phyloP scores from a whole-genome alignment of 2,113 vertebrate species.

The Macrotus californicus region DNA sequence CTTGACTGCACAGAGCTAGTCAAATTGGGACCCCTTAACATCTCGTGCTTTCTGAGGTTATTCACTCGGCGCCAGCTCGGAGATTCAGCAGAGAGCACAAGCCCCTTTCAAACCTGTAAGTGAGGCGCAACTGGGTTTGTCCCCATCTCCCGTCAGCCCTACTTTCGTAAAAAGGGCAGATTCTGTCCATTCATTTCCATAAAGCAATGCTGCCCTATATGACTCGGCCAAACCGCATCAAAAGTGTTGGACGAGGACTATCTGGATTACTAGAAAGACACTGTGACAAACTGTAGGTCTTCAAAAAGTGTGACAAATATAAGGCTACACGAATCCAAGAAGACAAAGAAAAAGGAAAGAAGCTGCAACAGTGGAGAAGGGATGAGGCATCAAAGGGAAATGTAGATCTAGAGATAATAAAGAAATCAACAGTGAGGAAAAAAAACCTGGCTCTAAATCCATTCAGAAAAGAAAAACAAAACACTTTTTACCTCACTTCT shows the following conservation, averaged over 20 bases:
- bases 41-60: background rate
- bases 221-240: slow-evolving; percentile 49
- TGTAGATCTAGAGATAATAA: background rate
- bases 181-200: slow-evolving; percentile 30
- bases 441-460: background rate
- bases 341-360: background rate
- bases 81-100: background rate
- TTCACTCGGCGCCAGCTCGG: background rate
- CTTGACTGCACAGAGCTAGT: background rate
- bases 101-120: background rate
- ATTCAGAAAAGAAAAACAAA: background rate
- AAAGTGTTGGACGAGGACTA: background rate
- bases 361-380: background rate
- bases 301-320: slow-evolving; percentile 28
- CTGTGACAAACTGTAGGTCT: background rate
- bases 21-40: background rate
- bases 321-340: background rate
- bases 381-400: background rate
- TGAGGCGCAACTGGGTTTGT: background rate
- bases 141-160: background rate
- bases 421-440: background rate
- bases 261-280: slow-evolving; percentile 58
- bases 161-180: background rate
- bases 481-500: background rate
- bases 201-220: background rate